Evolutionary conservation across 2,113 vertebrate species (phyloP).

Genomic region (Phrynosoma blainvillii): DNA sequence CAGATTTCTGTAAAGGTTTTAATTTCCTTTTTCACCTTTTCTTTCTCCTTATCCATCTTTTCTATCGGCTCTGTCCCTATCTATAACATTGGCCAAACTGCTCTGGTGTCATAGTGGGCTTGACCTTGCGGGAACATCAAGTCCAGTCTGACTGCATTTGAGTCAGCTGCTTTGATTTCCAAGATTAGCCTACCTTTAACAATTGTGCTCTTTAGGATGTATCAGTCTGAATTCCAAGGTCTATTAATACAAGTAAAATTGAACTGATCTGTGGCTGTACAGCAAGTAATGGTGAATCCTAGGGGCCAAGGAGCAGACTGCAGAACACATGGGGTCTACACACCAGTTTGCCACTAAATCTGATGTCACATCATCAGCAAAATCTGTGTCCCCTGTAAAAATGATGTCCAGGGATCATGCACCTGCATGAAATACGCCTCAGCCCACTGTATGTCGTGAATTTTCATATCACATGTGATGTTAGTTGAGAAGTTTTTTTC

Average conservation of each 20-base stretch:
- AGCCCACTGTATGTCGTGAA: too few species aligned
- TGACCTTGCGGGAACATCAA: neutral
- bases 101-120: neutral
- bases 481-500: neutral
- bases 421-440: too few species aligned
- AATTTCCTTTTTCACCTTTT: neutral
- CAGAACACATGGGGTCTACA: too few species aligned
- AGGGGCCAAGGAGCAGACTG: neutral
- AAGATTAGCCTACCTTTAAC: too few species aligned
- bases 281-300: neutral
- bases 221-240: neutral
- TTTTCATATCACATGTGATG: neutral
- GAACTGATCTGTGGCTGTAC: neutral
- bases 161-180: neutral
- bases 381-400: neutral
- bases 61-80: neutral
- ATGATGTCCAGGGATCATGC: neutral
- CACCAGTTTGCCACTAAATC: neutral
- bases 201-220: neutral
- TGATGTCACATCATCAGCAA: neutral
- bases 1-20: neutral
- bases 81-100: neutral
- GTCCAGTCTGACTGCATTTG: neutral
- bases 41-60: neutral
- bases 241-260: neutral